A percentile compares a stretch with the other conserved stretches of the same genome.
Evolutionary conservation across 2,797 vertebrate genomes (phyloP).

Genomic region (Falco berigora): DNA sequence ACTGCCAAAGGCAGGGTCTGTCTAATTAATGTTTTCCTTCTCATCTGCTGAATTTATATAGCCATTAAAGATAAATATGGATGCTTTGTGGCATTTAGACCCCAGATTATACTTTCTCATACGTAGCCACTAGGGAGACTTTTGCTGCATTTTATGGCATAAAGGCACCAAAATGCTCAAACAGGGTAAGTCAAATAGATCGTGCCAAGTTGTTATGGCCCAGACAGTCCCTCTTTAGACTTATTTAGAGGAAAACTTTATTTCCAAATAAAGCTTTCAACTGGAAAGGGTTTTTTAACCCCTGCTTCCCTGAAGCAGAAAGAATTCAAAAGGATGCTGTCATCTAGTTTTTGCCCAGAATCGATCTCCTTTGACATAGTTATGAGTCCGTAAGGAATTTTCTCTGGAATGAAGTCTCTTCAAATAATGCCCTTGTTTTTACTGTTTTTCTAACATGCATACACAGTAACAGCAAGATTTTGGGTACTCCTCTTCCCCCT

Average conservation of each 20-base stretch:
- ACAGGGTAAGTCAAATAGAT: neutral
- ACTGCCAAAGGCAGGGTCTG: constrained; percentile 21
- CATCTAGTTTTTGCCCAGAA: neutral
- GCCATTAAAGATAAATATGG: neutral
- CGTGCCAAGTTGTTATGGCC: neutral
- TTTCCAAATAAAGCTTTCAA: neutral
- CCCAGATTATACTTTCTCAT: neutral
- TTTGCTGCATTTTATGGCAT: neutral
- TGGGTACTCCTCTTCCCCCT: neutral
- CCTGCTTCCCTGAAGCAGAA: neutral
- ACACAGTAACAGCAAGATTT: neutral
- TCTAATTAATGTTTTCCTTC: constrained; percentile 35
- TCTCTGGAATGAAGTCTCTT: neutral
- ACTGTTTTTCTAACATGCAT: neutral
- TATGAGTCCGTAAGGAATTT: neutral
- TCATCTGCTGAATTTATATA: constrained; percentile 30
- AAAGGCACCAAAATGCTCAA: neutral
- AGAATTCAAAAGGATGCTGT: neutral
- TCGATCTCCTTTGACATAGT: neutral
- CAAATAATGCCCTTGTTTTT: neutral
- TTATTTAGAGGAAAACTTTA: neutral
- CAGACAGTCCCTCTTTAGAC: neutral
- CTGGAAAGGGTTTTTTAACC: neutral
- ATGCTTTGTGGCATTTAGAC: neutral
- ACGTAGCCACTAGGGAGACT: neutral